These are phyloP conservation scores for Papilio gigon DNA, from an alignment of 2,888 invertebrate species.

Conservation along the genomic window DNA sequence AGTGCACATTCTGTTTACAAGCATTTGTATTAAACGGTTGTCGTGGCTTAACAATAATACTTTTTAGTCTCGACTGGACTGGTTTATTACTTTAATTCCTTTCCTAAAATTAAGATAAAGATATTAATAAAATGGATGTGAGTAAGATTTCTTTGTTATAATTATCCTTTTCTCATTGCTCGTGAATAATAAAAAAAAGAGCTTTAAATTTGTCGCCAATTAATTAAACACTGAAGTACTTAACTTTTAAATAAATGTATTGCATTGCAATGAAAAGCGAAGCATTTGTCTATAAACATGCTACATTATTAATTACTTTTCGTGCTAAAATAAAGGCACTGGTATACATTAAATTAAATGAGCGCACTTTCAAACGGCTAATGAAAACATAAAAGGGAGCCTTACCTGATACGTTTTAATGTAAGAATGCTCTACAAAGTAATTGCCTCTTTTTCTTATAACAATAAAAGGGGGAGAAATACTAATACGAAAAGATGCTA, in stretches of 20 bases:
- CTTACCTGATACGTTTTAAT: conserved; percentile 8
- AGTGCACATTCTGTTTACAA: conserved; percentile 9
- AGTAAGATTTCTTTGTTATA: too few species aligned
- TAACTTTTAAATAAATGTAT: not conserved
- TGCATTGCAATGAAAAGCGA: not conserved
- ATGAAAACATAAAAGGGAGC: not conserved
- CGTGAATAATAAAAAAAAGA: too few species aligned
- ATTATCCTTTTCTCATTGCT: too few species aligned
- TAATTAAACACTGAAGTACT: too few species aligned
- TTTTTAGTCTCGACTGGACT: too few species aligned
- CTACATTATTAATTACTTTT: not conserved
- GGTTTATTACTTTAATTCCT: too few species aligned
- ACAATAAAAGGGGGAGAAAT: not conserved
- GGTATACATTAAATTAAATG: conserved; percentile 28
- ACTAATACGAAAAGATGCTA: not conserved
- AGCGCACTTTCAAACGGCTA: conserved; percentile 10
- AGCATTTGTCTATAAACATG: not conserved
- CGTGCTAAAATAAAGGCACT: conserved; percentile 4
- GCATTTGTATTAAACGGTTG: not conserved
- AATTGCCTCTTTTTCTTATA: conserved; percentile 18
- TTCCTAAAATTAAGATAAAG: too few species aligned
- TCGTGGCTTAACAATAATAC: not conserved
- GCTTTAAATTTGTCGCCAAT: too few species aligned
- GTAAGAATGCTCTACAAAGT: conserved; percentile 14
- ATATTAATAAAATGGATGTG: too few species aligned